Evolutionary conservation across 2,113 vertebrate species (phyloP), one percentile per base, ranked within the genome.

Genomic region (Cephalopholis sonnerati): DNA sequence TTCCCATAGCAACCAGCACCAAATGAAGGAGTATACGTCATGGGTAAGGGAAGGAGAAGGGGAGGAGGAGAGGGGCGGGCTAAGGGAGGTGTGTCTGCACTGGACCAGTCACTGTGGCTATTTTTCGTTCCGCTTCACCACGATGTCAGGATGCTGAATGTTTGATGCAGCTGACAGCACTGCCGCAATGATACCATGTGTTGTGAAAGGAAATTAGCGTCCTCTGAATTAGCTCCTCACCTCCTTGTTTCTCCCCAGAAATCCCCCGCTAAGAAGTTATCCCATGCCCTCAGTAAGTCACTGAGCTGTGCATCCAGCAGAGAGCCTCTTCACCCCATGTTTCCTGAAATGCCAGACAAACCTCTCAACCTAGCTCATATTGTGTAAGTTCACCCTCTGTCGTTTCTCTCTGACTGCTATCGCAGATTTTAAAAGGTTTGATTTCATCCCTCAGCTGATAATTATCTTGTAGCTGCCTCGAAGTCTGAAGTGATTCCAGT

Each of bases 11-110:
- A 99, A 99, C 97, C 98, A 99, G 96, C 98, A 99, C 95, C 98
- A 99, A 96, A 99, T 99, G 98, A 99, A 99, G 96, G 98, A 99
- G 94, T 99, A 99, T 91, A 99, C 98, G 58, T 99, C 98, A 93
- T 99, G 98, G 98, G 98, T 99, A 98, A 97, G 97, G 88, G 86
- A 84, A 74, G 84, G 55, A 53, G 80, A 36, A 27, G 64, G 48
- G 82, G 77, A 72, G 63, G 81, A 78, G 61, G 71, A 39, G 46
- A 72, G 59, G 68, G 78, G 81, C 20, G 62, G 59, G 84, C 68
- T 59, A 1, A 54, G 24, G 84, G 89, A 86, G 90, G 86, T 83
- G 82, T 88, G 90, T 88, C 90, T 74, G 85, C 86, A 79, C 74
- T 54, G 69, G 83, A 81, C 90, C 81, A 81, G 84, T 88, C 79